Percentiles rank a stretch among this genome's conserved stretches.
These are phyloP conservation scores for Andrena praecox DNA, from an alignment of 2,888 invertebrate genomes.

Conservation along the genomic window DNA sequence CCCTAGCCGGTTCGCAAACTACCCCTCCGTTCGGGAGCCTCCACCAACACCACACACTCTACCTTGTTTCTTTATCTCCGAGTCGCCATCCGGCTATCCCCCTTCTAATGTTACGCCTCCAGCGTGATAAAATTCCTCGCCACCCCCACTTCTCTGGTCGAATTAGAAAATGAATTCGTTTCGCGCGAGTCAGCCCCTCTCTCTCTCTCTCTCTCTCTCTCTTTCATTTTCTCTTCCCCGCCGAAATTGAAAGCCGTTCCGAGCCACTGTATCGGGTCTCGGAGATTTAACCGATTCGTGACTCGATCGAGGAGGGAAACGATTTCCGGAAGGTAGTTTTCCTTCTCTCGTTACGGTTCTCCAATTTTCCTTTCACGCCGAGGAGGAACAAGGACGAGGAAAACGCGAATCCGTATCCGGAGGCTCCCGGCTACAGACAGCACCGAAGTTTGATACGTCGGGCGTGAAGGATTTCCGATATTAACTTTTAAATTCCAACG, in stretches of 20 bases:
- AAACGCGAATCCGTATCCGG: conserved; percentile 8
- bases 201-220: not conserved
- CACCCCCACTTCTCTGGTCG: not conserved
- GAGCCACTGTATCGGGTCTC: not conserved
- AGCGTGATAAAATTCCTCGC: not conserved
- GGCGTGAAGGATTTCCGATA: conserved; percentile 57
- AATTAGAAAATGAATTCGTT: conserved; percentile 1
- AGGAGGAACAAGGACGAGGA: not conserved
- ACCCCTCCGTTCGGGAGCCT: conserved; percentile 8
- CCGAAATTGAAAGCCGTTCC: not conserved
- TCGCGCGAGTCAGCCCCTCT: not conserved
- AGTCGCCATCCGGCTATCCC: not conserved
- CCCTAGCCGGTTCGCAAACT: conserved; percentile 24
- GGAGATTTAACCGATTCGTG: not conserved
- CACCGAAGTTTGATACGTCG: conserved; percentile 40
- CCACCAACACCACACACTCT: not conserved
- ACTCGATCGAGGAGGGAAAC: conserved; percentile 1
- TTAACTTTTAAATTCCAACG: conserved; percentile 47
- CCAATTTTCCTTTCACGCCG: not conserved
- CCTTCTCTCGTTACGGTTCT: conserved; percentile 1
- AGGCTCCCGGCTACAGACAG: not conserved
- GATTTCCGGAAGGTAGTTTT: not conserved
- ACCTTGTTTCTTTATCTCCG: conserved; percentile 30
- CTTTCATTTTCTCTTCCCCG: not conserved
- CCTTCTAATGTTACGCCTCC: conserved; percentile 30